phyloP scores from a whole-genome alignment of 2,797 vertebrate genomes.

The Argya squamiceps region DNA sequence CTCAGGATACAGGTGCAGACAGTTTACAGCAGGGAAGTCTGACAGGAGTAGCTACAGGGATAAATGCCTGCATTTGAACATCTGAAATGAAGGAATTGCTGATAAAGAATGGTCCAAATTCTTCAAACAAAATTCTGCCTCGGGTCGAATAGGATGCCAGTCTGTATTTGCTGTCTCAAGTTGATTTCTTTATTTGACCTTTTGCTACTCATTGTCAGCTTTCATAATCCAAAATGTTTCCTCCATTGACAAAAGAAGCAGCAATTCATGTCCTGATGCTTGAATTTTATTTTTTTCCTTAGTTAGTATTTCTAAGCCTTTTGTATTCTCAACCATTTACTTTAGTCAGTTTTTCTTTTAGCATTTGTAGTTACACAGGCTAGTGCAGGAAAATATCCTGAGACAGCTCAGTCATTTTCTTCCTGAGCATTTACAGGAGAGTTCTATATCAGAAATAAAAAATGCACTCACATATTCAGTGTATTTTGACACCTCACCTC shows the following conservation, averaged over 20 bases:
- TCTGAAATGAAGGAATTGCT: constrained; percentile 57
- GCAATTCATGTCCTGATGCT: background rate
- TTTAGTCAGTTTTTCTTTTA: background rate
- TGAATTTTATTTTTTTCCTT: background rate
- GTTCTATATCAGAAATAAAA: background rate
- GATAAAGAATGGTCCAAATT: constrained; percentile 54
- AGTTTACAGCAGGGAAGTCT: constrained; percentile 43
- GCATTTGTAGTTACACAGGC: background rate
- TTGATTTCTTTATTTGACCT: constrained; percentile 58
- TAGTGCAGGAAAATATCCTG: background rate
- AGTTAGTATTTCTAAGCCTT: background rate
- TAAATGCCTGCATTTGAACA: constrained; percentile 60
- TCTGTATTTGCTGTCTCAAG: constrained; percentile 41
- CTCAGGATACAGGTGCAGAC: constrained; percentile 51
- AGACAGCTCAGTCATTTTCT: background rate
- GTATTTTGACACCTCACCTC: background rate
- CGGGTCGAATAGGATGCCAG: background rate
- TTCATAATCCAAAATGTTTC: constrained; percentile 10
- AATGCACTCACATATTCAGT: background rate
- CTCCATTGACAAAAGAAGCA: constrained; percentile 5
- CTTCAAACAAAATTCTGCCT: constrained; percentile 29
- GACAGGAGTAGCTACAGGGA: constrained; percentile 58
- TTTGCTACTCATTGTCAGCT: constrained; percentile 42
- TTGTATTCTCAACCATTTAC: background rate
- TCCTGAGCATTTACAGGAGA: background rate